Conservation (phyloP, 2,888 invertebrate species). For the Laothoe populi region DNA sequence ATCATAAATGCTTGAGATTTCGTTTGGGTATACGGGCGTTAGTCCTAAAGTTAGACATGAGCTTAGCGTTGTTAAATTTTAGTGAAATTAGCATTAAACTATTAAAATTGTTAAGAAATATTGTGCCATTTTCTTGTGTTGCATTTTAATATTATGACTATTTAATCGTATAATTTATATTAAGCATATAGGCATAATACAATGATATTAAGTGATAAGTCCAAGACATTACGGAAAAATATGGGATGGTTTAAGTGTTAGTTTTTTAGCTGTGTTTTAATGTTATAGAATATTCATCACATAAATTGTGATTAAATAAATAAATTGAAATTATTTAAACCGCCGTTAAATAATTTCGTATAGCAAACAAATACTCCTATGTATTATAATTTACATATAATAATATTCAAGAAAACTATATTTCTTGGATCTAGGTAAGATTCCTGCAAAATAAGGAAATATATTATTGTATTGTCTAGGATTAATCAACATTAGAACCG, state of each 20-base stretch:
- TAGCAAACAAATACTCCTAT: neutral
- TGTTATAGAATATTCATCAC: neutral
- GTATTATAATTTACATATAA: neutral
- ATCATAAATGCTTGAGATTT: too few relatives aligned
- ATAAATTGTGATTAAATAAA: too few relatives aligned
- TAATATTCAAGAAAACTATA: neutral
- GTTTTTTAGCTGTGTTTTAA: conserved; percentile 14
- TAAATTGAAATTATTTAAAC: too few relatives aligned
- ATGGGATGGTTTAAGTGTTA: neutral
- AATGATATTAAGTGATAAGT: conserved; percentile 23
- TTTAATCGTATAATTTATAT: neutral
- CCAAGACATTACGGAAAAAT: conserved; percentile 2
- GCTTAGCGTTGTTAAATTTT: too few relatives aligned
- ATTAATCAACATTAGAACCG: too few relatives aligned
- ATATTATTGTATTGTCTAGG: too few relatives aligned
- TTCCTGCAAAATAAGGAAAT: too few relatives aligned
- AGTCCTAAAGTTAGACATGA: too few relatives aligned
- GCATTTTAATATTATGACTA: neutral
- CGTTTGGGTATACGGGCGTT: too few relatives aligned
- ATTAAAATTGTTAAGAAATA: neutral
- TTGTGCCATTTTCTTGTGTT: conserved; percentile 5
- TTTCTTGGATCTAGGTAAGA: neutral
- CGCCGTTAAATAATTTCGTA: conserved; percentile 3
- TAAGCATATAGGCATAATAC: neutral
- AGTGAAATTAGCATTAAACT: too few relatives aligned